Base-by-base conservation (phyloP, 2,113 vertebrate genomes). In the Ranitomeya variabilis region DNA sequence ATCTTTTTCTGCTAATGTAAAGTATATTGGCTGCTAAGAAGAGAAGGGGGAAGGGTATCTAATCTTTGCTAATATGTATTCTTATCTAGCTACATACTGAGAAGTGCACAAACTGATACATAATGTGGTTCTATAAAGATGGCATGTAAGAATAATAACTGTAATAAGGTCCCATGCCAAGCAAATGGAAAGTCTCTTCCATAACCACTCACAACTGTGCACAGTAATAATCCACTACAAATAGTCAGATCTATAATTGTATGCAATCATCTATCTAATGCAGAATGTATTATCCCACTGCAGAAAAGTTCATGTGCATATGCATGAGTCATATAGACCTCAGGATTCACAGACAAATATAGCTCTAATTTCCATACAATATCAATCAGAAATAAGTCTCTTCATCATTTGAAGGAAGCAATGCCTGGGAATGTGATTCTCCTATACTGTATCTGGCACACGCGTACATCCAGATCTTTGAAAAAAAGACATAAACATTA, bases 251-350 rank as follows among this genome's bases (percentile, higher is more conserved):
- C 55, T 60, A 62, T 60, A 37, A 16, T 16, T 14, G 8, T 59
- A 59, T 26, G 54, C 6, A 59, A 80, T 59, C 13, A 26, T 80
- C 54, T 31, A 23, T 59, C 5, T 13, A 71, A 31, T 14, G n/a
- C 37, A 45, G 12, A n/a, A 55, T 23, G 21, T 79, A 55, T 55
- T 23, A 57, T 13, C 11, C 52, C 51, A 79, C 23, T 55, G 54
- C 23, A 57, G 26, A 55, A 79, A 79, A 79, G 77, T 59, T 64
- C 80, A 66, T 67, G 45, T 67, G 19, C 45, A 83, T 62, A 45
- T 83, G 64, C 66, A 69, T 83, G 81, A 83, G 81, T 52, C 62
- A 54, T 52, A 66, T 4, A 60, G 21, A 13, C 14, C 23, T n/a
- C 6, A 13, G 18, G 15, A 59, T 10, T 55, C 13, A 12, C 23